These are phyloP conservation scores for Drosophila parabipectinata DNA, from an alignment of 1,140 invertebrate species.

Conservation along the genomic window DNA sequence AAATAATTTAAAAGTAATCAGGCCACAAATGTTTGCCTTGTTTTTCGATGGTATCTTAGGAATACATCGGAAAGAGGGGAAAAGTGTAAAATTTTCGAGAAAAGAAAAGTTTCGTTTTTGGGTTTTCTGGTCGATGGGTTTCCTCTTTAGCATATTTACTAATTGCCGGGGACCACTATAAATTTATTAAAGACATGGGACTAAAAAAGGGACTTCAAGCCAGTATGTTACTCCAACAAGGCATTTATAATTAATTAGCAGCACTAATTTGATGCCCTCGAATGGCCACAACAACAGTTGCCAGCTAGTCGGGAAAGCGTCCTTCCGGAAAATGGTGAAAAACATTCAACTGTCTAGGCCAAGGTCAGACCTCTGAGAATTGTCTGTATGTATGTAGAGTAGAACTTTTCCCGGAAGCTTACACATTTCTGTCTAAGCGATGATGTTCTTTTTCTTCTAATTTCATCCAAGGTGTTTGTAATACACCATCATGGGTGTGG, in stretches of 20 bases:
- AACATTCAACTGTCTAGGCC: conserved; percentile 33
- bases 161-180: conserved; percentile 72
- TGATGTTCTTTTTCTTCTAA: not conserved
- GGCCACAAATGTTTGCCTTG: conserved; percentile 79
- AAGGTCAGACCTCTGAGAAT: conserved; percentile 24
- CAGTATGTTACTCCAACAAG: conserved; percentile 43
- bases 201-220: conserved; percentile 6
- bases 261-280: conserved; percentile 62
- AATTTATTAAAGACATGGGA: conserved; percentile 69
- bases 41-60: conserved; percentile 13
- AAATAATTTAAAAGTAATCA: conserved; percentile 84
- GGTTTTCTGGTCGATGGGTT: conserved; percentile 24
- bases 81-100: not conserved
- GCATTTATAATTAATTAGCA: conserved; percentile 77
- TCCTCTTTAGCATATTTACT: conserved; percentile 38
- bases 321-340: not conserved
- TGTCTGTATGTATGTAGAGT: not conserved
- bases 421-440: not conserved
- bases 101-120: conserved; percentile 20
- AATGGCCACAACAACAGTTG: conserved; percentile 38
- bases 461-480: not conserved
- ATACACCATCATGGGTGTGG: too few relatives aligned
- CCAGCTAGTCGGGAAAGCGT: not conserved
- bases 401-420: not conserved
- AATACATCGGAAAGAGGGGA: too few relatives aligned